phyloP scores from a whole-genome alignment of 1,140 invertebrate species.

The Lysiphlebus fabarum region DNA sequence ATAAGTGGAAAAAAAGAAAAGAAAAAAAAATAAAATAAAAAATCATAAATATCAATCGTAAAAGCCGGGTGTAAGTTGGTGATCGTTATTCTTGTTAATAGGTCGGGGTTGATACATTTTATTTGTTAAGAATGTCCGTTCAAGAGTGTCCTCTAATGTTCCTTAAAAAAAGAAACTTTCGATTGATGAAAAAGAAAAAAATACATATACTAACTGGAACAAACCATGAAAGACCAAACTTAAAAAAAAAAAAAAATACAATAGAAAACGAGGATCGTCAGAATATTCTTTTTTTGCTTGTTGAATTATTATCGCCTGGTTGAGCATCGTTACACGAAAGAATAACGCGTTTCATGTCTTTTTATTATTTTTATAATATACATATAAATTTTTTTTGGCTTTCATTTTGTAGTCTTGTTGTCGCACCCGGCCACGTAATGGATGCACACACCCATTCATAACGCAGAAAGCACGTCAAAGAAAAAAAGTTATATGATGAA shows the following conservation, averaged over 20 bases:
- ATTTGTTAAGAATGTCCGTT: too few species aligned
- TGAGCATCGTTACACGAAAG: conserved; percentile 23
- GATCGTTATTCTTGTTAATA: too few species aligned
- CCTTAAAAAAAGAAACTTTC: too few species aligned
- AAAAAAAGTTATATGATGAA: conserved; percentile 12
- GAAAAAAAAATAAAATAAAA: conserved; percentile 5
- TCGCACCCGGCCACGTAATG: conserved; percentile 46
- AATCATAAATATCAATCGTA: conserved; percentile 2
- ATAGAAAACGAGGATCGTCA: conserved; percentile 32
- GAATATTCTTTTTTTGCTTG: conserved; percentile 3
- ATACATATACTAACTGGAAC: too few species aligned
- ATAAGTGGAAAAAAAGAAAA: too few species aligned
- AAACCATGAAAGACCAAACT: too few species aligned
- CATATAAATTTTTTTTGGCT: not conserved
- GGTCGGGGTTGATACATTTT: too few species aligned
- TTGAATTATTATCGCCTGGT: conserved; percentile 50
- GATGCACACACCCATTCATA: conserved; percentile 45
- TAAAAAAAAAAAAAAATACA: conserved; percentile 1
- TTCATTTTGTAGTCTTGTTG: conserved; percentile 32
- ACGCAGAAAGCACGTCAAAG: conserved; percentile 31
- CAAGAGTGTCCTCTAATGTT: too few species aligned
- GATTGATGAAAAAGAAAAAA: too few species aligned
- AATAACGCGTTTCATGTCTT: conserved; percentile 1
- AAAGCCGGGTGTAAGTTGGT: not conserved
- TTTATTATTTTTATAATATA: not conserved